phyloP scores from a whole-genome alignment of 2,797 vertebrate species.

The Orestias chungarensis region DNA sequence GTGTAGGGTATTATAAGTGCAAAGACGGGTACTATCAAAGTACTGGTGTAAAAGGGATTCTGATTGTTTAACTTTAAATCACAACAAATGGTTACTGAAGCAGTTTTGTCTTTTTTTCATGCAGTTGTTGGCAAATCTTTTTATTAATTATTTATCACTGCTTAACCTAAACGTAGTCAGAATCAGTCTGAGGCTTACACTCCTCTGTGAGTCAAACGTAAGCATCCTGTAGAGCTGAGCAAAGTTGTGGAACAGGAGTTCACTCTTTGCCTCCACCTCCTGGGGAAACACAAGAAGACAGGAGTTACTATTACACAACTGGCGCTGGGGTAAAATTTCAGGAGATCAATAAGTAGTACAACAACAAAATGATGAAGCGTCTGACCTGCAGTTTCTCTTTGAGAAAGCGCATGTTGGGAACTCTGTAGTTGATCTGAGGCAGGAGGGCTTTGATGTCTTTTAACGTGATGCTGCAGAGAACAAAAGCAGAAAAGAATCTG shows the following conservation, averaged over 20 bases:
- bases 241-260: slow-evolving; percentile 85
- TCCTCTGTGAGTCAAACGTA: slow-evolving; percentile 88
- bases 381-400: slow-evolving; percentile 78
- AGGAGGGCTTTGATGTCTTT: slow-evolving; percentile 76
- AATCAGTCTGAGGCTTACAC: slow-evolving; percentile 71
- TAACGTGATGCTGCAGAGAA: slow-evolving; percentile 68
- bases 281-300: slow-evolving; percentile 43
- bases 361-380: neutral
- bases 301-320: slow-evolving; percentile 2
- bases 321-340: neutral
- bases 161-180: neutral
- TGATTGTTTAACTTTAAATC: neutral
- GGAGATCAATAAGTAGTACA: neutral
- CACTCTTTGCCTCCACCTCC: slow-evolving; percentile 86
- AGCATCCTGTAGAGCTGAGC: slow-evolving; percentile 88
- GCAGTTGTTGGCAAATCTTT: neutral
- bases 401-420: slow-evolving; percentile 77
- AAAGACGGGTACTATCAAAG: slow-evolving; percentile 20
- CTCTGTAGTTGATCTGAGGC: slow-evolving; percentile 77
- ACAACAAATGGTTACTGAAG: neutral
- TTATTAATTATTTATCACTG: neutral
- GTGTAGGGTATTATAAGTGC: slow-evolving; percentile 23
- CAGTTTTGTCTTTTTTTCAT: neutral
- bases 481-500: neutral
- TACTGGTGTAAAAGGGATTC: neutral